Evolutionary conservation across 2,797 vertebrate species (phyloP), one percentile per base, ranked within the genome.

Genomic region (Urosaurus nigricauda): DNA sequence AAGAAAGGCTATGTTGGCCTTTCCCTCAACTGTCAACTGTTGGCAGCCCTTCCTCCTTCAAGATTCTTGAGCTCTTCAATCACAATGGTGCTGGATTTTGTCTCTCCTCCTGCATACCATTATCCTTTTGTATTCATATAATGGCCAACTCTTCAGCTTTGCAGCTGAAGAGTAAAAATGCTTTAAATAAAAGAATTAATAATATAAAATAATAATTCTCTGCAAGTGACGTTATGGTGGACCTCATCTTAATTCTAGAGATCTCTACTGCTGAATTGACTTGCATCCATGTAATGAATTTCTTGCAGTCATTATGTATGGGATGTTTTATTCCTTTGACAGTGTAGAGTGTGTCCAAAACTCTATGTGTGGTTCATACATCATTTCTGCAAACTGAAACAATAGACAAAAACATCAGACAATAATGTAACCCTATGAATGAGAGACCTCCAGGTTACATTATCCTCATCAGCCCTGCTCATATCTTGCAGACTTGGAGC

Each of bases 31-130:
- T 82, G 65, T 63, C 80, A 82, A 29, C 63, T 65, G 40, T 37
- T 82, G 80, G 80, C 35, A 82, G 24, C 80, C 40, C 43, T 82
- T 65, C 60, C 37, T 65, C 60, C 60, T 65, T 82, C 80, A 82
- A 37, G 58, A 60, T 81, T 58, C 56, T 58, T 81, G 13, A 43
- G 43, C 37, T 40, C 4, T 65, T 82, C 40, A 40, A 43, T 65
- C 60, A 26, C 53, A 82, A 40, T 60, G 56, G 24, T 82, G 80
- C 37, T 60, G 43, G 40, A 68, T 12, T 82, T 82, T 82, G 58
- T 63, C 53, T 82, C 43, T 82, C 53, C 37, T 82, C 14, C 26
- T 82, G 21, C 60, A 43, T 65, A 60, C 58, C 80, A 26, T 16
- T 65, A 2, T 29, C 29, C 63, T 65, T 43, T 65, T 43, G 58